A percentile compares a stretch with the other conserved stretches of the same genome.
These are phyloP conservation scores for Cantharis lateralis DNA, from an alignment of 2,888 invertebrate genomes.

Conservation along the genomic window DNA sequence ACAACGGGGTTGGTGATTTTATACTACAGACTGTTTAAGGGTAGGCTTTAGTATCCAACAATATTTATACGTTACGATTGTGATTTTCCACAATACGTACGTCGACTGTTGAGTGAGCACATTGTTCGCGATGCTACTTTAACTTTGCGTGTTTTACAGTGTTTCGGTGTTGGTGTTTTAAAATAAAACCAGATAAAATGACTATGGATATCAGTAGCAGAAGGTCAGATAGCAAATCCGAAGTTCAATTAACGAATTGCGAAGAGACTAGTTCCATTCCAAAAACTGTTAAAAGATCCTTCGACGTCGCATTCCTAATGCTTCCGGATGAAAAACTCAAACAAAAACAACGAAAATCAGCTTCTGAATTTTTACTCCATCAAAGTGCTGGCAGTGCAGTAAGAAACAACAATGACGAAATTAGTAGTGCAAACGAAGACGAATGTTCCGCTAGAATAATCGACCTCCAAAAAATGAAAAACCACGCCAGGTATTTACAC, in stretches of 20 bases:
- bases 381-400: not conserved
- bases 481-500: constrained; percentile 42
- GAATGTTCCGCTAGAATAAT: constrained; percentile 43
- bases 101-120: constrained; percentile 45
- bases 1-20: constrained; percentile 35
- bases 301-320: constrained; percentile 90
- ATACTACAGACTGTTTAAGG: constrained; percentile 37
- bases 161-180: not conserved
- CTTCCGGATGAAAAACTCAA: constrained; percentile 83
- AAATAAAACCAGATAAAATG: constrained; percentile 59
- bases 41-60: constrained; percentile 53
- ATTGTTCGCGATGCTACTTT: constrained; percentile 36
- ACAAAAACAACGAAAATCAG: constrained; percentile 56
- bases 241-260: constrained; percentile 55
- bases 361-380: not conserved
- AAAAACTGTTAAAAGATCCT: constrained; percentile 73
- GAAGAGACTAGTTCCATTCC: constrained; percentile 48
- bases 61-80: constrained; percentile 55
- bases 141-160: constrained; percentile 26
- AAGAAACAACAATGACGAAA: constrained; percentile 29
- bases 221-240: constrained; percentile 49
- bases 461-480: constrained; percentile 23
- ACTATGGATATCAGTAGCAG: constrained; percentile 67
- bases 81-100: constrained; percentile 56
- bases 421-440: constrained; percentile 45